Base-by-base conservation (phyloP, 2,888 invertebrate species). In the Euzophera pinguis region DNA sequence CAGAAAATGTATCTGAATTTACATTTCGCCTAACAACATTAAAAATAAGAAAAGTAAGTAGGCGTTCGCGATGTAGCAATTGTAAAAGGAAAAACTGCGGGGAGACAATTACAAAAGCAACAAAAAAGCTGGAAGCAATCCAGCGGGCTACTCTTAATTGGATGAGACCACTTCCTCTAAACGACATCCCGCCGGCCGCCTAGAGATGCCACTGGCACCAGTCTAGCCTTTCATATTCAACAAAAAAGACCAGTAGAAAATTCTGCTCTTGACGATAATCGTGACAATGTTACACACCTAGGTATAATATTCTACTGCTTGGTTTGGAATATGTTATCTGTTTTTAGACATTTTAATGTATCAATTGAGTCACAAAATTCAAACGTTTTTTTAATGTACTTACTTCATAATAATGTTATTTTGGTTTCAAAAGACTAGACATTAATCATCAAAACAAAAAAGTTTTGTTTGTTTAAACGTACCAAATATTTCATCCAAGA, bases 81-180 rank as follows among this genome's bases (percentile, higher is more conserved):
- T 72, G 71, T 70, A 77, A 78, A 79, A 78, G 75, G 70, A 73
- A 75, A 66, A 75, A 75, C 69, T 66, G 73, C 66, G 60, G 63
- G 69, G 71, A 78, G 81, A 84, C 82, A 84, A 85, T 89, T 85
- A 81, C 77, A 82, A 84, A 84, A 83, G 83, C 79, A 79, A 77
- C 78, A 81, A 79, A 81, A 82, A 78, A 73, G 74, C 75, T 82
- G 80, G 78, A 81, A 84, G 80, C 86, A 84, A 84, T 88, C 82
- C 86, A 86, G 77, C 71, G 79, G 72, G 77, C 76, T 75, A 78
- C 76, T 86, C 83, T 85, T 89, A 88, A 89, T 89, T 89, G 88
- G 85, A 89, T 86, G 86, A 83, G 83, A 84, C 83, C 79, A 84
- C 84, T 88, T 85, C 81, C 72, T 83, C 78, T 83, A 84, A 85